A percentile compares a stretch with the other conserved stretches of the same genome.
Evolutionary conservation across 2,888 invertebrate genomes (phyloP).

Genomic region (Lepetodrilus schrolli): DNA sequence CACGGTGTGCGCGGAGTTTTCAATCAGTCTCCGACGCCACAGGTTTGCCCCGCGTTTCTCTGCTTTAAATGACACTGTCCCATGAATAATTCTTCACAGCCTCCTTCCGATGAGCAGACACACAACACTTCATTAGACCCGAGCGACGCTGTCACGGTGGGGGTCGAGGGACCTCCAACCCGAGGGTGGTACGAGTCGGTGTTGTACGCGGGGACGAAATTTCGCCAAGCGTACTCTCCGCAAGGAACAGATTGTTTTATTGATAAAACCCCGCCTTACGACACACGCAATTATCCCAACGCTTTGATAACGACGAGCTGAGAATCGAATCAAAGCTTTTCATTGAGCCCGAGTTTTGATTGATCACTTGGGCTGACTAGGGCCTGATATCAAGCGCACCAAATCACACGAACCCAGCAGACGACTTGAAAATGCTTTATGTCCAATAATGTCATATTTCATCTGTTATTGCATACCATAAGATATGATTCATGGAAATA

Average conservation of each 20-base stretch:
- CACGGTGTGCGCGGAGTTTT: no score
- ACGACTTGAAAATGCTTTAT: background rate
- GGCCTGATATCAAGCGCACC: background rate
- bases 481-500: background rate
- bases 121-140: background rate
- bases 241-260: constrained; percentile 26
- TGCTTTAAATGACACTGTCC: background rate
- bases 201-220: background rate
- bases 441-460: background rate
- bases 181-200: background rate
- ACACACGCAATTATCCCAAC: constrained; percentile 14
- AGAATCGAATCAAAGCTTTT: constrained; percentile 27
- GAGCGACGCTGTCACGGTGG: background rate
- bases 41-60: background rate
- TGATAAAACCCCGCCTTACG: constrained; percentile 20
- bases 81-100: constrained; percentile 11
- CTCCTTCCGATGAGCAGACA: background rate
- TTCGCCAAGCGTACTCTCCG: background rate
- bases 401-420: background rate
- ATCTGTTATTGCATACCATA: background rate
- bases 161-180: background rate
- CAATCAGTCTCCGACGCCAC: no score
- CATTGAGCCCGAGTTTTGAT: constrained; percentile 12
- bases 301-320: constrained; percentile 19
- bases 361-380: constrained; percentile 14